Base-by-base conservation (phyloP, 2,888 invertebrate genomes). In the Heliothis peltigera region DNA sequence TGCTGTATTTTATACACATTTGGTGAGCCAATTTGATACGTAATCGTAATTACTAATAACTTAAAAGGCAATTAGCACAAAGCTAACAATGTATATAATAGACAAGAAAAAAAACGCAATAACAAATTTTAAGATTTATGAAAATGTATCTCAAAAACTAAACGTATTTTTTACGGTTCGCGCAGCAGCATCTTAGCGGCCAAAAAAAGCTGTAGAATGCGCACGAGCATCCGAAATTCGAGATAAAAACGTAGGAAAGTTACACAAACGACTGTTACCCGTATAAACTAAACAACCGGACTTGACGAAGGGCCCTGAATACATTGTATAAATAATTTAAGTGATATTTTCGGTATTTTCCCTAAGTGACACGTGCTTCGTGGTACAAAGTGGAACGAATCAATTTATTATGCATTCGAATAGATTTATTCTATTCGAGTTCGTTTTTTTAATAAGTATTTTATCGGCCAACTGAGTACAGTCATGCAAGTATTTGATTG, bases 221-320 rank as follows among this genome's bases (percentile, higher is more conserved):
- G 69, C 64, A 60, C 70, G 64, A 70, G 65, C 80, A 84, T 82
- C 73, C 65, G 64, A 81, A 81, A 82, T 75, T 79, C 66, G 64
- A 72, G 75, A 79, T 81, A 79, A 86, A 83, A 83, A 80, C 73
- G 58, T 82, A 85, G 82, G 82, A 88, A 89, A 90, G 84, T 82
- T 82, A 83, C 79, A 84, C 82, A 79, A 83, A 85, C 82, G 81
- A 79, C 75, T 65, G 75, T 78, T 79, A 67, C 51, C 52, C 51
- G 42, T 54, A 83, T 87, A 84, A 87, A 87, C 74, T 69, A 83
- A 81, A 85, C 56, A 80, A 74, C 64, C 58, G 64, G 65, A 51
- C 49, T 46, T 15, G 54, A 64, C 59, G 64, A 71, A 80, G 70
- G 68, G 74, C 60, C 49, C 32, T 15, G 22, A 60, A 60, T 62